A percentile compares a stretch with the other conserved stretches of the same genome.
Conservation (phyloP, 2,797 vertebrate genomes). For the Nyctibius grandis region DNA sequence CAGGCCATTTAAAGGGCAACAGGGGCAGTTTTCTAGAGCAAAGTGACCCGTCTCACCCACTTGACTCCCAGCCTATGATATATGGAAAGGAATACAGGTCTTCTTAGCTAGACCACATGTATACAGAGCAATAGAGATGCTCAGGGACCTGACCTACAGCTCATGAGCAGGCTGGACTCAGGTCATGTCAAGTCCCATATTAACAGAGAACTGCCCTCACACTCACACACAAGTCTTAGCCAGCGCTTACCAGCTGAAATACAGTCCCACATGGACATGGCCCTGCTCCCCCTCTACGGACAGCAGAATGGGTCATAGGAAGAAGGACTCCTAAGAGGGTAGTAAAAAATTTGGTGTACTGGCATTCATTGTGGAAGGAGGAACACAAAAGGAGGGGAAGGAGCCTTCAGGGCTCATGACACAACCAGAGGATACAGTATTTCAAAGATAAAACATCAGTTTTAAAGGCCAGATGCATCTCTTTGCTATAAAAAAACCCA, state of each 20-base stretch:
- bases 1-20: not conserved
- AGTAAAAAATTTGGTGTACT: not conserved
- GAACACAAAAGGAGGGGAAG: not conserved
- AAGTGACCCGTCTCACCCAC: not conserved
- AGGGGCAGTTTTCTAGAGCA: not conserved
- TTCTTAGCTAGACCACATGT: not conserved
- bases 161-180: not conserved
- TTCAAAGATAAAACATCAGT: not conserved
- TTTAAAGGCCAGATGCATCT: not conserved
- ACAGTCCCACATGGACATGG: not conserved
- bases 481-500: not conserved
- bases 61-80: not conserved
- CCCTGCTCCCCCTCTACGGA: not conserved
- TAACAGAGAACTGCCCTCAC: not conserved
- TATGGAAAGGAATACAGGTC: not conserved
- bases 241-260: not conserved
- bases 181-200: not conserved
- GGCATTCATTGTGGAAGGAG: not conserved
- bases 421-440: not conserved
- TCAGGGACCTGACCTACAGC: not conserved
- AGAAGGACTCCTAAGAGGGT: not conserved
- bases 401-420: not conserved
- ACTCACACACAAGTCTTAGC: not conserved
- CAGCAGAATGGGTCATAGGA: not conserved
- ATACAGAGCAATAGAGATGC: not conserved